Evolutionary conservation across 2,888 invertebrate species (phyloP).

Genomic region (Dryadula phaetusa): DNA sequence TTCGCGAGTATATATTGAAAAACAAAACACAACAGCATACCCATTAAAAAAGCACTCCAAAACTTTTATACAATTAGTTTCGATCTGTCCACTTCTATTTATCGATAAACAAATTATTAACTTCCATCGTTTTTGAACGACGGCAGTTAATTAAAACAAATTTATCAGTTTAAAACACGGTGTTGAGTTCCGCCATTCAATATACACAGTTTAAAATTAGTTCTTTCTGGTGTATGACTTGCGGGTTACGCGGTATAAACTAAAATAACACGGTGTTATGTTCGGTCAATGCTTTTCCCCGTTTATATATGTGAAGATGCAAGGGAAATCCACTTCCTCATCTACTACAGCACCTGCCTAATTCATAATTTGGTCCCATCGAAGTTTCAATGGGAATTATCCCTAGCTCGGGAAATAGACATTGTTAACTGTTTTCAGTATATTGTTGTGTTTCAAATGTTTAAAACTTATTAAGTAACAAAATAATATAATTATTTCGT

Average conservation of each 20-base stretch:
- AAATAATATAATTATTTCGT: slow-evolving; percentile 8
- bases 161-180: neutral
- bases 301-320: neutral
- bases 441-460: slow-evolving; percentile 3
- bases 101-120: neutral
- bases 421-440: slow-evolving; percentile 9
- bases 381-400: slow-evolving; percentile 21
- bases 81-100: neutral
- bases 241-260: too few relatives aligned
- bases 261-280: too few relatives aligned
- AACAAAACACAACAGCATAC: neutral
- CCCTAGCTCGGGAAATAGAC: slow-evolving; percentile 5
- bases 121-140: neutral
- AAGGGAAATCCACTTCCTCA: neutral
- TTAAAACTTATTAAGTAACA: slow-evolving; percentile 5
- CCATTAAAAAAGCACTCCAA: neutral
- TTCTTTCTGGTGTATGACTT: too few relatives aligned
- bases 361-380: slow-evolving; percentile 27
- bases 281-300: too few relatives aligned
- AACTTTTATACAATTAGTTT: neutral
- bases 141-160: neutral
- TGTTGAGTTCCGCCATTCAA: too few relatives aligned
- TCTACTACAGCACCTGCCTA: slow-evolving; percentile 25
- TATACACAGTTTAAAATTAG: too few relatives aligned
- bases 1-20: neutral